Base-by-base conservation (phyloP, 2,888 invertebrate genomes). In the Lasioglossum leucozonium region DNA sequence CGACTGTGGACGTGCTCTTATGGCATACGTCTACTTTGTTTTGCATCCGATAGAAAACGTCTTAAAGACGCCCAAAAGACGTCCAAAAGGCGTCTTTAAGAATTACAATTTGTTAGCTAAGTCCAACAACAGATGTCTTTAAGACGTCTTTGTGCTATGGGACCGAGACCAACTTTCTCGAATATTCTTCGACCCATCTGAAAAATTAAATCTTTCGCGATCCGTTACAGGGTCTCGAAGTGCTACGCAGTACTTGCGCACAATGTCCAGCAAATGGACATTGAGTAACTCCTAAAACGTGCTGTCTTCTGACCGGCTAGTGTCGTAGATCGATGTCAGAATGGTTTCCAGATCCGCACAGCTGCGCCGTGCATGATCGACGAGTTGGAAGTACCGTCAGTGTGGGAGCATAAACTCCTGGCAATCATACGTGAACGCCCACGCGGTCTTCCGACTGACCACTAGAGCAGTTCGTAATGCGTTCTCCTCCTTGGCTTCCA, bases 341-440 rank as follows among this genome's bases (percentile, higher is more conserved):
- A 74, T 74, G 58, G 74, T 80, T 72, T 51, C 40, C 51, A 58
- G 55, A 72, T 69, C 22, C 40, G 42, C 77, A 65, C 51, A 65
- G 72, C 40, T 47, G 74, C 82, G 47, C 65, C 72, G 34, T 34
- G 30, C 73, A 72, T 40, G 26, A 34, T 37, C 30, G 30, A 42
- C 55, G n/a, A 18, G 47, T 37, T 40, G n/a, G 30, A 62, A 44
- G 73, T 47, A 58, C 62, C 11, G 40, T 16, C 51, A 73, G 73
- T 79, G 76, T 84, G 75, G 79, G 80, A 72, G 85, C 77, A 87
- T 78, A 85, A 87, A 84, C 76, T 81, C 81, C 34, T 72, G 79
- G 85, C 87, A 87, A 88, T 88, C 88, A 87, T 85, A 88, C 82
- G 81, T 69, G 87, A 75, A 87, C 88, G 85, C 88, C 88, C 77